These are phyloP conservation scores for Drosophila longiperda DNA, from an alignment of 2,888 invertebrate genomes.

Conservation along the genomic window DNA sequence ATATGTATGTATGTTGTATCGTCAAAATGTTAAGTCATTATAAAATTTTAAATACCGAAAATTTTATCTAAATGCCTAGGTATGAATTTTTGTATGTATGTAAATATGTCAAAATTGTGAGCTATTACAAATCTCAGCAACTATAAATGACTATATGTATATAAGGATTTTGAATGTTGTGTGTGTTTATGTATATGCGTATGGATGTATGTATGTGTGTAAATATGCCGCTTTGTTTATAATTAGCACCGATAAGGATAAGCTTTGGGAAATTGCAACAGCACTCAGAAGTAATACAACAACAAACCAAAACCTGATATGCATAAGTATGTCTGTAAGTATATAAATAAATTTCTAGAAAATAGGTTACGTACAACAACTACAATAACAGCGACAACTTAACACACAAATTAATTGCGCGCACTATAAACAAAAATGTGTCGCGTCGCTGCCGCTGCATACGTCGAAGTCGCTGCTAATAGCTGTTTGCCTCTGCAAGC, in stretches of 20 bases:
- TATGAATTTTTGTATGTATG: background rate
- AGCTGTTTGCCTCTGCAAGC: slow-evolving; percentile 14
- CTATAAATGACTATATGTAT: slow-evolving; percentile 6
- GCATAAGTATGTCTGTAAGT: slow-evolving; percentile 17
- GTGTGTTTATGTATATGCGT: slow-evolving; percentile 1
- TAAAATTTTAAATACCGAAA: slow-evolving; percentile 36
- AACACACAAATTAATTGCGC: slow-evolving; percentile 66
- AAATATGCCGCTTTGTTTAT: slow-evolving; percentile 42
- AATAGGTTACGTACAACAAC: slow-evolving; percentile 50
- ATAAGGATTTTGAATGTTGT: background rate
- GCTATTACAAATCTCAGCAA: slow-evolving; percentile 41
- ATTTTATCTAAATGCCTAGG: slow-evolving; percentile 24
- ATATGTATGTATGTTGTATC: slow-evolving; percentile 12
- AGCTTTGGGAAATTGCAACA: slow-evolving; percentile 51
- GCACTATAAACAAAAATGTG: slow-evolving; percentile 62
- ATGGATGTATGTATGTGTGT: slow-evolving; percentile 9
- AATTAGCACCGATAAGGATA: slow-evolving; percentile 54
- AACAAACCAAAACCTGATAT: slow-evolving; percentile 22
- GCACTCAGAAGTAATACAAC: slow-evolving; percentile 20
- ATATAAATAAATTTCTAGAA: slow-evolving; percentile 55
- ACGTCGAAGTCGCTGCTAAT: slow-evolving; percentile 14
- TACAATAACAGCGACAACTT: slow-evolving; percentile 27
- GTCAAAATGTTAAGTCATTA: slow-evolving; percentile 51
- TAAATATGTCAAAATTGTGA: slow-evolving; percentile 28
- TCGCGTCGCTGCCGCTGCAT: slow-evolving; percentile 19